Conservation (phyloP, 2,797 vertebrate genomes). For the Ctenosaura bakeri region DNA sequence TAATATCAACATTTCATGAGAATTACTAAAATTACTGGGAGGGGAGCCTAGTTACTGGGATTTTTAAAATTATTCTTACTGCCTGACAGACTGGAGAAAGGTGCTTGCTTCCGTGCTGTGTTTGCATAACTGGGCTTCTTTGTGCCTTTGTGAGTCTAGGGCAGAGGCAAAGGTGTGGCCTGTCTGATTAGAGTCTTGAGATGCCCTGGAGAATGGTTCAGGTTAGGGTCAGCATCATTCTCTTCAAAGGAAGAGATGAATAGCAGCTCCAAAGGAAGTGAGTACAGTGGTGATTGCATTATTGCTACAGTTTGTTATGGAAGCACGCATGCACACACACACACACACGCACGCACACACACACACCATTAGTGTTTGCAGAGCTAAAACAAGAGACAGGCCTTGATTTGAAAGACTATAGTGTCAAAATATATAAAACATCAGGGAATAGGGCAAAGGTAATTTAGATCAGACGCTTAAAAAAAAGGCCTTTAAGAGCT, state of each 20-base stretch:
- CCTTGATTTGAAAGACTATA: not conserved
- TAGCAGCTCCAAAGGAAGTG: not conserved
- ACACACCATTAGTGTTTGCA: not conserved
- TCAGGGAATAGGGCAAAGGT: not conserved
- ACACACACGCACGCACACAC: too few species aligned
- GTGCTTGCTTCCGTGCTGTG: not conserved
- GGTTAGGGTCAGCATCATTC: not conserved
- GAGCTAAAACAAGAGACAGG: not conserved
- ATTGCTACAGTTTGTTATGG: not conserved
- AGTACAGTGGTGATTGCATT: not conserved
- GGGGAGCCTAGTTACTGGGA: too few species aligned
- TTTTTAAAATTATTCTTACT: too few species aligned
- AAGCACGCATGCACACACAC: too few species aligned
- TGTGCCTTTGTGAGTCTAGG: not conserved
- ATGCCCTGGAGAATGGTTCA: not conserved
- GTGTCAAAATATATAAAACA: not conserved
- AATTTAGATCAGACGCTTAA: not conserved
- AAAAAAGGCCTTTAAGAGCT: not conserved
- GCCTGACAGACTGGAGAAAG: not conserved
- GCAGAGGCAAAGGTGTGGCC: conserved; percentile 12
- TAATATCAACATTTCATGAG: too few species aligned
- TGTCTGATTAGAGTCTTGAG: not conserved
- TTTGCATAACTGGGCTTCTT: conserved; percentile 17
- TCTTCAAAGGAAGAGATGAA: not conserved
- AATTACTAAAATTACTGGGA: too few species aligned